Evolutionary conservation across 2,797 vertebrate genomes (phyloP), one percentile per base, ranked within the genome.

Genomic region (Chelon labrosus): DNA sequence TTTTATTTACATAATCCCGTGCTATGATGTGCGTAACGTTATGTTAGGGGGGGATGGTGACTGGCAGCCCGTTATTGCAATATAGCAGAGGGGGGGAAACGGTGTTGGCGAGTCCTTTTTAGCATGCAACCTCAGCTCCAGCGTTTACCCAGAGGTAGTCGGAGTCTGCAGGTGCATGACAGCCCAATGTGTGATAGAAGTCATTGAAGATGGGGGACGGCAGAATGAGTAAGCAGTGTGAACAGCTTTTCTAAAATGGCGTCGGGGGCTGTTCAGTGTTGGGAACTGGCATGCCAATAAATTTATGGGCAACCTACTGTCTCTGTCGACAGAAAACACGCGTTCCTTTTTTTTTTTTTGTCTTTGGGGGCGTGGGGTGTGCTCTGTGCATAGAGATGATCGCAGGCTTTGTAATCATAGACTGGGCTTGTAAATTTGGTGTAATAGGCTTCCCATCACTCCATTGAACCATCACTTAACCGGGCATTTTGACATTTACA

Each of bases 221-320:
- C 85, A 85, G 88, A 93, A 93, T 94, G 93, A 95, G 92, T 95
- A 93, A 92, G 94, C 94, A 94, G 89, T 94, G 93, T 90, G 93
- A 94, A 91, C 90, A 93, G 88, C 93, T 92, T 93, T 82, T 95
- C 93, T 95, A 96, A 97, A 96, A 97, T 97, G 96, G 96, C 96
- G 95, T 94, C 95, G 82, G 75, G 91, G 89, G 91, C 93, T 93
- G 91, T 86, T 92, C 90, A 91, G 88, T 94, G 95, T 96, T 94
- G 93, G 86, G 92, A 95, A 94, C 89, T 91, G 76, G 91, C 86
- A 88, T 87, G 78, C 84, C 80, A 86, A 87, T 88, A 87, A 79
- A 87, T 89, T 79, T 84, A 71, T 92, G 82, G 85, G 73, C 82
- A 83, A 75, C 86, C 71, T 38, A 37, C 77, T 82, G 78, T 77